Conservation (phyloP, 2,888 invertebrate genomes). For the Scaptomyza cyrtandrae region DNA sequence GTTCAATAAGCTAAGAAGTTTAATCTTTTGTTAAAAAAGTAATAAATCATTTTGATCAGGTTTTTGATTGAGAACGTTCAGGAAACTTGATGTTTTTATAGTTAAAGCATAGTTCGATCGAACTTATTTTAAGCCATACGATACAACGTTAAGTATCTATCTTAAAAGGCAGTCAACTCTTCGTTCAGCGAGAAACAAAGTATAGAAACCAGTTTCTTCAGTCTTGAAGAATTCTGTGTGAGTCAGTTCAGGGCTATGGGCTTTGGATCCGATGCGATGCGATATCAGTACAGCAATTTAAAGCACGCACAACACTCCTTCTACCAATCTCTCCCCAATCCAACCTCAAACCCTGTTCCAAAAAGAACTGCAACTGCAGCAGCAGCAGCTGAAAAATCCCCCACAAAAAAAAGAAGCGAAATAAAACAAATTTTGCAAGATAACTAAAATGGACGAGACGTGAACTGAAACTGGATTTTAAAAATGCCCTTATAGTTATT, state of each 20-base stretch:
- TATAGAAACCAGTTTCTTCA: constrained; percentile 26
- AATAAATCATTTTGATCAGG: no score
- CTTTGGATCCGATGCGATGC: constrained; percentile 2
- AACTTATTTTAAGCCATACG: not conserved
- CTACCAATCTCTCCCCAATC: not conserved
- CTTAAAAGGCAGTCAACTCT: not conserved
- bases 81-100: no score
- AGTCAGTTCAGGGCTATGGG: constrained; percentile 1
- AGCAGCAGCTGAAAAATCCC: constrained; percentile 7
- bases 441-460: not conserved
- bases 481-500: not conserved
- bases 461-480: constrained; percentile 11
- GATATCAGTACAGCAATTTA: constrained; percentile 6
- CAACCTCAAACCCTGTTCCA: not conserved
- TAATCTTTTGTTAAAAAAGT: no score
- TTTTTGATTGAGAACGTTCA: no score
- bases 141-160: not conserved
- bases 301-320: constrained; percentile 14
- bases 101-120: not conserved
- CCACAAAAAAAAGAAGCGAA: not conserved
- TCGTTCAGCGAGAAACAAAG: not conserved
- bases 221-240: constrained; percentile 6
- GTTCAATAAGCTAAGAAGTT: no score
- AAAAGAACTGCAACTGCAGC: constrained; percentile 2
- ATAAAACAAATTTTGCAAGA: not conserved